Percentiles rank a stretch among this genome's conserved stretches.
phyloP scores from a whole-genome alignment of 2,888 invertebrate genomes.

The Pandemis heparana region DNA sequence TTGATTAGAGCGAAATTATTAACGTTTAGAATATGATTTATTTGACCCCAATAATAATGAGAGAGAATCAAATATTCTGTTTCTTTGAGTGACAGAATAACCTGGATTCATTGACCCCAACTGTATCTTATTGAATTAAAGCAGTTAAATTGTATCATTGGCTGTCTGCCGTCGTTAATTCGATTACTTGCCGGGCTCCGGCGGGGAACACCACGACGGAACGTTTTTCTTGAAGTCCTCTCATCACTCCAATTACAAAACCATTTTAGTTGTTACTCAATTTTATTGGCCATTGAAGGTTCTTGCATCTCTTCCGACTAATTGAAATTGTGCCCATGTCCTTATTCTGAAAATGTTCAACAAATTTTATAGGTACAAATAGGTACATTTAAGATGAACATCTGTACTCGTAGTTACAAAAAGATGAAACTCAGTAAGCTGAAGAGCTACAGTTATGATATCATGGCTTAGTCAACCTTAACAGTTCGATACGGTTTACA shows the following conservation, averaged over 20 bases:
- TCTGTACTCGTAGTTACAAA: background rate
- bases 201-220: conserved; percentile 57
- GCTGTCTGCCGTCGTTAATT: conserved; percentile 73
- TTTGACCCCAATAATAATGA: conserved; percentile 63
- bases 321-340: conserved; percentile 10
- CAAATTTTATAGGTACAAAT: background rate
- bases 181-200: conserved; percentile 72
- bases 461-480: conserved; percentile 35
- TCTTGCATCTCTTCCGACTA: conserved; percentile 5
- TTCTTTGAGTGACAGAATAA: conserved; percentile 63
- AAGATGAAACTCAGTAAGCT: background rate
- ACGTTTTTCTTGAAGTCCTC: conserved; percentile 57
- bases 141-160: conserved; percentile 83
- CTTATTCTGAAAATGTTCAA: background rate
- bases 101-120: conserved; percentile 76
- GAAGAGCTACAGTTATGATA: conserved; percentile 24
- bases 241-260: conserved; percentile 45
- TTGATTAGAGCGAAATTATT: conserved; percentile 1
- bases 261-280: conserved; percentile 23
- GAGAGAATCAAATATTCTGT: conserved; percentile 55
- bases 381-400: too few species aligned
- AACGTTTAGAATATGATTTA: conserved; percentile 30
- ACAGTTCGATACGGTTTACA: conserved; percentile 43
- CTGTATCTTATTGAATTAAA: conserved; percentile 80
- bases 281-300: conserved; percentile 23